A percentile compares a stretch with the other conserved stretches of the same genome.
Evolutionary conservation across 2,113 vertebrate species (phyloP).

Genomic region (Amphilophus citrinellus): DNA sequence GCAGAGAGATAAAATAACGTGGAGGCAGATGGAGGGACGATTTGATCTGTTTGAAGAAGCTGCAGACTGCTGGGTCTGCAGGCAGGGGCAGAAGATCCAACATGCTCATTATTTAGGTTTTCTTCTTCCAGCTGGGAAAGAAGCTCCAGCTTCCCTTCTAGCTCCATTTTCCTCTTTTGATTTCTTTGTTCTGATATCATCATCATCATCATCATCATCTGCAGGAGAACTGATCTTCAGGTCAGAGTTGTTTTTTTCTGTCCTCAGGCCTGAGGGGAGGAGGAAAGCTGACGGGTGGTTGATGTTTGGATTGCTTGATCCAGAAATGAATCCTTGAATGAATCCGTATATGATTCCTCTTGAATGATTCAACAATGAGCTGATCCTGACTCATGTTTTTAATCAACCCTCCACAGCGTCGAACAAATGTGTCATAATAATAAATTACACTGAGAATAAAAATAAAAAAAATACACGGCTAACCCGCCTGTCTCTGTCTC

Average conservation of each 20-base stretch:
- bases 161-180: too few relatives aligned
- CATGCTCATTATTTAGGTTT: background rate
- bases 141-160: too few relatives aligned
- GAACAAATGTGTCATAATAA: background rate
- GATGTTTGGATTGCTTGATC: too few relatives aligned
- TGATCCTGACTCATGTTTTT: background rate
- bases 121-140: background rate
- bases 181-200: too few relatives aligned
- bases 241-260: background rate
- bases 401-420: background rate
- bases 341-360: background rate
- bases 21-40: background rate
- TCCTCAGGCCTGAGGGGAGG: too few relatives aligned
- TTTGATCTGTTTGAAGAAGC: constrained; percentile 16
- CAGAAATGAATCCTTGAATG: too few relatives aligned
- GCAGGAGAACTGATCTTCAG: background rate
- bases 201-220: background rate
- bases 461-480: too few relatives aligned
- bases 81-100: background rate
- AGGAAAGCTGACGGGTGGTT: too few relatives aligned
- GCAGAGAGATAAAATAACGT: background rate
- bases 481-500: constrained; percentile 53
- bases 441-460: too few relatives aligned
- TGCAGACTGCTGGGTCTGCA: background rate
- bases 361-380: background rate